phyloP scores from a whole-genome alignment of 2,113 vertebrate genomes.

The Nothoprocta pentlandii region DNA sequence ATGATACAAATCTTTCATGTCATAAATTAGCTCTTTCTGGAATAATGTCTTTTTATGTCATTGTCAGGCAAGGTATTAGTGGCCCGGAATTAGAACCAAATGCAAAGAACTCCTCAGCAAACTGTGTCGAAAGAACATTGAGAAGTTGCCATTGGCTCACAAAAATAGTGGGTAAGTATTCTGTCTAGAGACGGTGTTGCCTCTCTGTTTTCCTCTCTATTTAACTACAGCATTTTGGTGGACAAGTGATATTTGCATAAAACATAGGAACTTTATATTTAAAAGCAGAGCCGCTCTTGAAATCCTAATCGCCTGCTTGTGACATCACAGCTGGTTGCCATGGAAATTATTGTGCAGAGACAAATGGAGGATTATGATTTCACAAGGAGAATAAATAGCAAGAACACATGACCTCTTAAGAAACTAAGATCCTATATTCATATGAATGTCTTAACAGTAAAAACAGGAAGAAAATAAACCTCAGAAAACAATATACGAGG shows the following conservation, averaged over 20 bases:
- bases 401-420: neutral
- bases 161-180: neutral
- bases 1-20: conserved; percentile 72
- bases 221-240: neutral
- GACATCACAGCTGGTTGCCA: conserved; percentile 28
- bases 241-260: neutral
- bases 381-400: conserved; percentile 15
- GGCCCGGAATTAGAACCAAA: conserved; percentile 52
- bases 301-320: neutral
- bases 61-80: conserved; percentile 36
- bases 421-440: conserved; percentile 10
- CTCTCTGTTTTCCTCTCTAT: neutral
- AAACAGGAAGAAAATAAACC: neutral
- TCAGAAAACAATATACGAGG: neutral
- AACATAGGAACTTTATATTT: neutral
- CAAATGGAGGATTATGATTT: conserved; percentile 51
- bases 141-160: neutral
- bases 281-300: conserved; percentile 16
- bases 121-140: neutral
- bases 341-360: conserved; percentile 23
- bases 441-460: conserved; percentile 2
- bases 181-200: neutral
- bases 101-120: conserved; percentile 26
- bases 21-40: conserved; percentile 79
- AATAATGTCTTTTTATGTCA: conserved; percentile 48